These are phyloP conservation scores for Megathymus violae DNA, from an alignment of 1,140 invertebrate species.

Conservation along the genomic window DNA sequence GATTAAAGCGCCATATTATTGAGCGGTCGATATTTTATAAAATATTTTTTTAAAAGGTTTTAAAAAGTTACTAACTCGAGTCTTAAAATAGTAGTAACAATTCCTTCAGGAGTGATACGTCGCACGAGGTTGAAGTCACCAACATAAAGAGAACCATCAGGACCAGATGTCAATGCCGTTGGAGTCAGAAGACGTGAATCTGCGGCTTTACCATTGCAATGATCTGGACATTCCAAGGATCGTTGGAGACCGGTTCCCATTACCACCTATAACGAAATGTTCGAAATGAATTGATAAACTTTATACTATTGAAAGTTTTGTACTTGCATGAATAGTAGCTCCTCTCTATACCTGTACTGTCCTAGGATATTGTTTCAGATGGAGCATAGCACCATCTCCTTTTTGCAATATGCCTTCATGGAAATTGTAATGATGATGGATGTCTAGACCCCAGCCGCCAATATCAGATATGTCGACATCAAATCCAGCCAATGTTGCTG, in stretches of 20 bases:
- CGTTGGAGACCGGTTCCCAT: constrained; percentile 97
- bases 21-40: too few relatives aligned
- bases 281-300: too few relatives aligned
- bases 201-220: constrained; percentile 94
- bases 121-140: constrained; percentile 98
- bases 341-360: constrained; percentile 87
- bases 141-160: constrained; percentile 98
- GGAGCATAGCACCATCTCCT: constrained; percentile 96
- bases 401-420: constrained; percentile 98
- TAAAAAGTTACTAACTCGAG: constrained; percentile 87
- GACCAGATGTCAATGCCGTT: constrained; percentile 95
- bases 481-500: constrained; percentile 97
- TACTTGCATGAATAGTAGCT: too few relatives aligned
- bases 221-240: constrained; percentile 88
- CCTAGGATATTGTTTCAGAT: constrained; percentile 95
- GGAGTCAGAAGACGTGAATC: constrained; percentile 95
- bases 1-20: too few relatives aligned
- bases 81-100: constrained; percentile 96
- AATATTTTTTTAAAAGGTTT: too few relatives aligned
- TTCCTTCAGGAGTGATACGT: constrained; percentile 95
- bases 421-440: constrained; percentile 99
- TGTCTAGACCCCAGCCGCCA: constrained; percentile 98
- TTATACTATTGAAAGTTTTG: too few relatives aligned
- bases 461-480: constrained; percentile 98
- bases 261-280: constrained; percentile 85